Evolutionary conservation across 1,140 invertebrate species (phyloP).

Genomic region (Meteorus sp.): DNA sequence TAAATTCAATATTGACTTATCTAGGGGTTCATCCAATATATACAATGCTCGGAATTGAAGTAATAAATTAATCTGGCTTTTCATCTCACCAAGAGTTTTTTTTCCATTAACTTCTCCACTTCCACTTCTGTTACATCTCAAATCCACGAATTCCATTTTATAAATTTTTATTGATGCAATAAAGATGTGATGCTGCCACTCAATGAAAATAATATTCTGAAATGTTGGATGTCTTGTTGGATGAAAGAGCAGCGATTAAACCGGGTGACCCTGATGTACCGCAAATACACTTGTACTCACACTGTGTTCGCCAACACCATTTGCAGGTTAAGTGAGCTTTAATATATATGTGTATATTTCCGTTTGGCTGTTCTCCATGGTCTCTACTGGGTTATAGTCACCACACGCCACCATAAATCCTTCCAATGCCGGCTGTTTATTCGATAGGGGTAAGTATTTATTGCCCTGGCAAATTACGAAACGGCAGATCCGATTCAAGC

Average conservation of each 20-base stretch:
- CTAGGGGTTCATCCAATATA: too few relatives aligned
- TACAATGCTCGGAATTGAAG: too few relatives aligned
- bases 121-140: too few relatives aligned
- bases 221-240: too few relatives aligned
- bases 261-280: neutral
- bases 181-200: too few relatives aligned
- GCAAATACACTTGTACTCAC: neutral
- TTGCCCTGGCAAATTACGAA: slow-evolving; percentile 2
- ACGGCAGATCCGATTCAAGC: neutral
- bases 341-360: neutral
- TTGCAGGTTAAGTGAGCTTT: neutral
- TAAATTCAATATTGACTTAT: too few relatives aligned
- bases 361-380: neutral
- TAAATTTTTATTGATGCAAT: too few relatives aligned
- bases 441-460: slow-evolving; percentile 1
- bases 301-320: neutral
- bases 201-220: too few relatives aligned
- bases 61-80: too few relatives aligned
- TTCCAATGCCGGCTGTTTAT: slow-evolving; percentile 1
- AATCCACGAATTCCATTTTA: too few relatives aligned
- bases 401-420: slow-evolving; percentile 1
- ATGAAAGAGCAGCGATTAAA: neutral
- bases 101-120: too few relatives aligned
- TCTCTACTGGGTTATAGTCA: neutral
- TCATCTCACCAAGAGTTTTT: too few relatives aligned